Conservation (phyloP, 2,797 vertebrate species). For the Clarias platycephalus region DNA sequence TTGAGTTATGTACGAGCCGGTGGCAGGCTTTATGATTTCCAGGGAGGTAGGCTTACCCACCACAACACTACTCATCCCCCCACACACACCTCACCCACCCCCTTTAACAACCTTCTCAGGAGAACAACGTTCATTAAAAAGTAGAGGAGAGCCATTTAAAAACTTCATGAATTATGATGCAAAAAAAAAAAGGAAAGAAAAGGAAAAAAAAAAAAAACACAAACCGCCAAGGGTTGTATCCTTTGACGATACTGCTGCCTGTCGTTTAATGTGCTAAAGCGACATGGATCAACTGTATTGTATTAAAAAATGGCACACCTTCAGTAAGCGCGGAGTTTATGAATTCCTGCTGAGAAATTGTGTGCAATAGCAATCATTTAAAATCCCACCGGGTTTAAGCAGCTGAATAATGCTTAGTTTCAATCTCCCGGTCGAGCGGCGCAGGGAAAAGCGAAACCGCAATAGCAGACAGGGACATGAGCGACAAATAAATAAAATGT, state of each 20-base stretch:
- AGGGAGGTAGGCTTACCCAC: slow-evolving; percentile 48
- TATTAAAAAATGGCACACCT: slow-evolving; percentile 52
- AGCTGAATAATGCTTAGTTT: slow-evolving; percentile 62
- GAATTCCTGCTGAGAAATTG: slow-evolving; percentile 60
- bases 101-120: slow-evolving; percentile 30
- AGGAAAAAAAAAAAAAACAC: not conserved
- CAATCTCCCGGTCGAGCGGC: slow-evolving; percentile 46
- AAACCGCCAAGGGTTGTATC: slow-evolving; percentile 33
- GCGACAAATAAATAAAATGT: slow-evolving; percentile 61
- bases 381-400: slow-evolving; percentile 61
- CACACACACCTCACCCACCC: not conserved
- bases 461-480: slow-evolving; percentile 47
- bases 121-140: slow-evolving; percentile 51
- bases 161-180: slow-evolving; percentile 55
- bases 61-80: slow-evolving; percentile 19
- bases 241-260: slow-evolving; percentile 54
- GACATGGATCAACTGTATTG: slow-evolving; percentile 59
- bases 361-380: slow-evolving; percentile 55
- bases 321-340: slow-evolving; percentile 54
- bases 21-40: slow-evolving; percentile 55
- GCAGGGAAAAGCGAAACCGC: slow-evolving; percentile 15
- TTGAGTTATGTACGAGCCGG: slow-evolving; percentile 57
- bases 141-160: slow-evolving; percentile 43
- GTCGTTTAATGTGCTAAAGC: slow-evolving; percentile 54
- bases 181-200: not conserved